phyloP scores from a whole-genome alignment of 2,797 vertebrate species.

The Petrocephalus sullivani region DNA sequence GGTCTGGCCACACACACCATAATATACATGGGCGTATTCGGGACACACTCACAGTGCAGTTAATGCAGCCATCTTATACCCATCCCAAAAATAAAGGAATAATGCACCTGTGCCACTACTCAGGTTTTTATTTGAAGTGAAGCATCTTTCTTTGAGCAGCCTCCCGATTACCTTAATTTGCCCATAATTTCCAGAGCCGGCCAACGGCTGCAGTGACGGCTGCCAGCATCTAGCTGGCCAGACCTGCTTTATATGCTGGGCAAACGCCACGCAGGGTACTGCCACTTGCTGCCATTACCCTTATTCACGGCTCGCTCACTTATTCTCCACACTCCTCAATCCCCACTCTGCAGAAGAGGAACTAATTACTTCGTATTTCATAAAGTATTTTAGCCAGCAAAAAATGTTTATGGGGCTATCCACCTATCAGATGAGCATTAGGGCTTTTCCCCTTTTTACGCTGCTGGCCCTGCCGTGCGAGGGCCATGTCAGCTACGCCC shows the following conservation, averaged over 20 bases:
- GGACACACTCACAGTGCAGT: background rate
- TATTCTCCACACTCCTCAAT: background rate
- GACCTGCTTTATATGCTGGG: background rate
- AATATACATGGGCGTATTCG: background rate
- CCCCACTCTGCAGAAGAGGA: background rate
- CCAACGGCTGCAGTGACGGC: background rate
- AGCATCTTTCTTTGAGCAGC: background rate
- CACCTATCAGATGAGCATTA: background rate
- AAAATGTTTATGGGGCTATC: background rate
- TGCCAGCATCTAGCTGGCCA: background rate
- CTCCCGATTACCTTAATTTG: background rate
- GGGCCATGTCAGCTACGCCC: background rate
- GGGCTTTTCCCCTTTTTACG: background rate
- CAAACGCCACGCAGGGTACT: background rate
- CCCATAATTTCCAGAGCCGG: background rate
- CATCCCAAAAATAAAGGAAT: background rate
- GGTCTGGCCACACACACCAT: background rate
- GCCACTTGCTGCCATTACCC: background rate
- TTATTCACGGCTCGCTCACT: background rate
- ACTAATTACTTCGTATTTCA: background rate
- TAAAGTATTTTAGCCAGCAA: background rate
- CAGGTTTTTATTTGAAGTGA: background rate
- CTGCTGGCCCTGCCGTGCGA: background rate
- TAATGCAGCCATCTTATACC: background rate
- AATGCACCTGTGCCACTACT: background rate